Percentiles rank a stretch among this genome's conserved stretches.
Conservation (phyloP, 2,888 invertebrate species). For the Xestia sexstrigata region DNA sequence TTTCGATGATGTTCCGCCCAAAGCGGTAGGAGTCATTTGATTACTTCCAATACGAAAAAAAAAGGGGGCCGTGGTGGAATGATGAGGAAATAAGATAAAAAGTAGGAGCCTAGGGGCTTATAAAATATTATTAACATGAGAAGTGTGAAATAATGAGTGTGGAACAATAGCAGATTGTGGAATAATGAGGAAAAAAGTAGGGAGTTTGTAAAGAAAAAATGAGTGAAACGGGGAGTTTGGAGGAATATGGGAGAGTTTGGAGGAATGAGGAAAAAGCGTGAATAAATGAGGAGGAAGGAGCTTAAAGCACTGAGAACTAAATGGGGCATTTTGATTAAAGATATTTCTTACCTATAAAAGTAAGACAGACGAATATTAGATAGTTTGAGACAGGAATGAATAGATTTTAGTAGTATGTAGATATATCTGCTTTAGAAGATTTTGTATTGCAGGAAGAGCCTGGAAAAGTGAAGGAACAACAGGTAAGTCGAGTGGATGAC, state of each 20-base stretch:
- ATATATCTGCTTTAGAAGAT: constrained; percentile 11
- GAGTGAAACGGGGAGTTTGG: not conserved
- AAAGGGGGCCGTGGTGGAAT: not conserved
- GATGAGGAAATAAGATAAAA: not conserved
- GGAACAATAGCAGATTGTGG: not conserved
- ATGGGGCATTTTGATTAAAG: not conserved
- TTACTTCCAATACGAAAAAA: no score
- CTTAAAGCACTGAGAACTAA: not conserved
- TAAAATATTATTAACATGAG: not conserved
- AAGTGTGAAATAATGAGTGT: not conserved
- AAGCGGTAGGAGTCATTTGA: no score
- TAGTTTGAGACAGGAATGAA: not conserved
- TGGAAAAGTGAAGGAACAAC: constrained; percentile 1
- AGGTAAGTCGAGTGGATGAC: constrained; percentile 1
- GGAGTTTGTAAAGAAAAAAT: not conserved
- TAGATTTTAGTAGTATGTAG: not conserved
- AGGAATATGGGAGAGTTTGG: not conserved
- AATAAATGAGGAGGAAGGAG: no score
- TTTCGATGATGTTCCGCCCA: no score
- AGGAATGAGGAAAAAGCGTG: no score
- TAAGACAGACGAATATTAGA: not conserved
- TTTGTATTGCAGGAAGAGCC: constrained; percentile 5
- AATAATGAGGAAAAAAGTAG: not conserved
- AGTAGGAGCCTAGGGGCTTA: not conserved
- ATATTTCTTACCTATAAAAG: not conserved